Evolutionary conservation across 2,113 vertebrate species (phyloP), one percentile per base, ranked within the genome.

Genomic region (Saccopteryx leptura): DNA sequence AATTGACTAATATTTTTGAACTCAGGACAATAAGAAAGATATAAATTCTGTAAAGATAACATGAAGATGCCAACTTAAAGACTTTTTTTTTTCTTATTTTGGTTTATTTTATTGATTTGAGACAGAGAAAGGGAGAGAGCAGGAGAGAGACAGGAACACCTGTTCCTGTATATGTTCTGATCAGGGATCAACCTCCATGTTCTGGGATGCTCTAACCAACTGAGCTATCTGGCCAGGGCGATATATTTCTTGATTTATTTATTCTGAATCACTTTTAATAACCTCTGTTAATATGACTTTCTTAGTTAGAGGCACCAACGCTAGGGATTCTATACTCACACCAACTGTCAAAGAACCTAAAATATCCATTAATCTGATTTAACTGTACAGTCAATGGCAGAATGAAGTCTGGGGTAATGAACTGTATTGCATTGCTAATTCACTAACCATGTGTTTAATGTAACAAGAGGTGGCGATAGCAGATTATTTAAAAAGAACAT

Each of bases 231-330:
- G 39, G 39, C 39, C 39, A 39, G 39, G 39, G 39, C 39, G 39
- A 39, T 18, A 3, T 88, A 91, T 69, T 85, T 91, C 66, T 18
- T 74, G 76, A 83, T 46, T 93, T 84, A 94, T 56, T 88, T 88
- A 82, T 72, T 81, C n/a, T 63, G 48, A 81, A 93, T 54, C 23
- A 71, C 23, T 88, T 94, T 83, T 65, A 52, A 88, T 83, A 91
- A 94, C 6, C n/a, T 48, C 24, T 54, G 54, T 65, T 74, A 90
- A 50, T 39, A 71, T 23, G 46, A 82, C 56, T 60, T 72, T 65
- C 17, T 75, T 88, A 83, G 65, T 75, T 28, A 96, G 19, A 88
- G 33, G 60, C 2, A 54, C 26, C 17, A 80, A n/a, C 21, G 46
- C 4, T 63, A 83, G 18, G 61, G 26, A 86, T 90, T 68, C 54